Evolutionary conservation across 2,113 vertebrate species (phyloP), one percentile per base, ranked within the genome.

Genomic region (Colistium nudipinnis): DNA sequence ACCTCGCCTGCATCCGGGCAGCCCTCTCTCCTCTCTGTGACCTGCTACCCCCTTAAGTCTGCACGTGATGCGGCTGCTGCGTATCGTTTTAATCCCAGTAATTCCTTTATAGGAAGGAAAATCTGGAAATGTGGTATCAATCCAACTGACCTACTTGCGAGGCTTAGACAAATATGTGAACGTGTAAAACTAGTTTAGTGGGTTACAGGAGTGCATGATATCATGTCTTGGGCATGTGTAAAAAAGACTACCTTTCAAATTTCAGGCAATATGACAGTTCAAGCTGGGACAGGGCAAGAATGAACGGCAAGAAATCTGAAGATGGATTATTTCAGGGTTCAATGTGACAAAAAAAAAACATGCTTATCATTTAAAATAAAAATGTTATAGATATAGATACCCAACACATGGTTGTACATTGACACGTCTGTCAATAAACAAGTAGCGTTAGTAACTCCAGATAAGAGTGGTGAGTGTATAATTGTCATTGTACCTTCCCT

Each of bases 61-160:
- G 62, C 84, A 88, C 24, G 77, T 80, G 87, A 74, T 59, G 25
- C 14, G 43, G 33, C 68, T 47, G 71, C 72, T 45, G 64, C 13
- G n/a, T 61, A 80, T 65, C 4, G 17, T 25, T 62, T 77, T 90
- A 90, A 90, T 87, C 85, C 82, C 80, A 76, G 77, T 77, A 85
- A 88, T 86, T 90, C 80, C 79, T 80, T 82, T 64, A 68, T 52
- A 74, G 39, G 35, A 80, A 79, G 67, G 71, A 55, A 76, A 78
- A 79, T 66, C 61, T 75, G 78, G 45, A 81, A 77, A 80, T 78
- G 61, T 74, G n/a, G 60, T 60, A 78, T 82, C 48, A 78, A 71
- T 76, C 12, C 25, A 56, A 81, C 68, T 85, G 85, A 83, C 87
- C 86, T 79, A 90, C 71, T 82, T 87, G 44, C 22, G 7, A 56